Evolutionary conservation across 2,888 invertebrate genomes (phyloP).

Genomic region (Diarsia mendica): DNA sequence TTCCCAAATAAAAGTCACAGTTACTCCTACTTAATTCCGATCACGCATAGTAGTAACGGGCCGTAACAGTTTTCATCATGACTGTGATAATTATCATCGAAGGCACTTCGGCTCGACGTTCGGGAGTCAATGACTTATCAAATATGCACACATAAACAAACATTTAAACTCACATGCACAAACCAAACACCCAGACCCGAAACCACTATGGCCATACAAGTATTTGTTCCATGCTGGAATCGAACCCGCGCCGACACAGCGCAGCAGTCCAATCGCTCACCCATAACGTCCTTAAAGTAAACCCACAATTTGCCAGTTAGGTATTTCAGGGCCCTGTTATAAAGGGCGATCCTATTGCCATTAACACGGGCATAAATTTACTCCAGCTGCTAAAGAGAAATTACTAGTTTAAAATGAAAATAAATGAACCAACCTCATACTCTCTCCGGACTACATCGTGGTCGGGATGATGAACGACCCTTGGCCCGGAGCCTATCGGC

Average conservation of each 20-base stretch:
- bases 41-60: slow-evolving; percentile 5
- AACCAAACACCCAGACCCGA: no score
- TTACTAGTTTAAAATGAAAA: neutral
- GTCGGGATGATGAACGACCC: slow-evolving; percentile 74
- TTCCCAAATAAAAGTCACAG: slow-evolving; percentile 1
- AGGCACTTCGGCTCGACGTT: neutral
- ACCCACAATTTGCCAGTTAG: no score
- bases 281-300: no score
- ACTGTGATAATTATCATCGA: neutral
- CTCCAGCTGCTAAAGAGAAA: no score
- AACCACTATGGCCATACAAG: no score
- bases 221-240: no score
- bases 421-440: slow-evolving; percentile 72
- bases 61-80: neutral
- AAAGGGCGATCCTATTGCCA: no score
- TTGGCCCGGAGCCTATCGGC: slow-evolving; percentile 72
- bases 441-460: slow-evolving; percentile 74
- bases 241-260: no score
- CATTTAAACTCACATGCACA: no score
- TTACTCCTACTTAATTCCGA: slow-evolving; percentile 7
- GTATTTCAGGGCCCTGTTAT: no score
- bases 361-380: neutral
- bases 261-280: no score
- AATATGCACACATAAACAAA: neutral
- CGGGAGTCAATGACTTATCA: slow-evolving; percentile 5